Evolutionary conservation across 2,888 invertebrate genomes (phyloP), one percentile per base, ranked within the genome.

Genomic region (Seira ritae): DNA sequence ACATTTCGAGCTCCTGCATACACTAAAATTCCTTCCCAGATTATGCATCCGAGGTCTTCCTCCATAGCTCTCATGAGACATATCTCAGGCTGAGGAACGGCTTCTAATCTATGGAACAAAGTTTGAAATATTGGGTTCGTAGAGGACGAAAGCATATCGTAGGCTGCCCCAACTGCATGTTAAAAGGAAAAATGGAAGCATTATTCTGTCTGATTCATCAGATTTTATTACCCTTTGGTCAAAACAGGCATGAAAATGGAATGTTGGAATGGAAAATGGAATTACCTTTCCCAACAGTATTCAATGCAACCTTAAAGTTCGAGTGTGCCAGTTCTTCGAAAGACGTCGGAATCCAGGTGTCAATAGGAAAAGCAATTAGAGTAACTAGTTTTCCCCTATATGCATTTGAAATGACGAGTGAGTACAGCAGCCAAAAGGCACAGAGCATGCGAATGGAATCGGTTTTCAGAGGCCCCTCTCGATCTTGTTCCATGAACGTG

Each of bases 261-360:
- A n/a, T n/a, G n/a, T n/a, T n/a, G n/a, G n/a, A n/a, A n/a, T n/a
- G n/a, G n/a, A n/a, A n/a, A n/a, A n/a, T n/a, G n/a, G n/a, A 31
- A 2, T 50, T 50, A 62, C 73, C 73, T 69, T 76, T 76, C 20
- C 86, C 85, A 31, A 83, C 67, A 75, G 66, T 80, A 60, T 86
- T 83, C 22, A 83, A 65, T 0, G 67, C 74, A 24, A 86, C 85
- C 4, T 70, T 71, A 72, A 78, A 86, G 31, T 80, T 70, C 0
- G 83, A 78, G 37, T 84, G 22, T 12, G 83, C 86, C 50, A 86
- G 60, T 37, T 85, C 77, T n/a, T 69, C 67, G 68, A 81, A 86
- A 8, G 74, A 80, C 10, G 69, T 70, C 3, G 86, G 86, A n/a
- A 83, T 66, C 66, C 65, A 46, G 15, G 80, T 68, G 22, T 66